These are phyloP conservation scores for Onychomys arenicola DNA, from an alignment of 2,797 vertebrate species.

Conservation along the genomic window DNA sequence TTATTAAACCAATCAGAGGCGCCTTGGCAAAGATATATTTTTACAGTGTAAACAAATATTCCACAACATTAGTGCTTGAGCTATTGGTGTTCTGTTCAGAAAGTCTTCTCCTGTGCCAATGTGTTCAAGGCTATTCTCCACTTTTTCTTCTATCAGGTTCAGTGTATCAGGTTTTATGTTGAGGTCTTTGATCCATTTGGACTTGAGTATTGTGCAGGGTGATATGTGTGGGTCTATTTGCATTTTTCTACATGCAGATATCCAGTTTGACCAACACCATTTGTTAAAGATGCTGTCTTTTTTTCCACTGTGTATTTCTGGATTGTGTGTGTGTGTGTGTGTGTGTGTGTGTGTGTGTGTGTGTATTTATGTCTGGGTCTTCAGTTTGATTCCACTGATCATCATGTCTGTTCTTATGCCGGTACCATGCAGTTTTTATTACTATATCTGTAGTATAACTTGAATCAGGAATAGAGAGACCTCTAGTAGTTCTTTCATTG, in stretches of 20 bases:
- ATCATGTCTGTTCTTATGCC: not conserved
- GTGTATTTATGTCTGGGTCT: not conserved
- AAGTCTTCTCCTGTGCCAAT: not conserved
- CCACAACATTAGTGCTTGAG: not conserved
- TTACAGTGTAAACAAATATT: no score
- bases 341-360: no score
- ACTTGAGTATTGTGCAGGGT: not conserved
- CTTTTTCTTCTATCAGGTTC: not conserved
- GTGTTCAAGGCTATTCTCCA: not conserved
- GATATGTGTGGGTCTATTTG: not conserved
- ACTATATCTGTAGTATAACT: not conserved
- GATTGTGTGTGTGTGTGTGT: no score
- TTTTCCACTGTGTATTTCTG: not conserved
- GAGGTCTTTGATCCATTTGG: no score
- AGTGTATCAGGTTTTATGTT: not conserved
- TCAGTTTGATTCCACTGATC: not conserved
- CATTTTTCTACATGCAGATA: not conserved
- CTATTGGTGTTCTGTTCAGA: not conserved
- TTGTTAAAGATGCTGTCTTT: not conserved
- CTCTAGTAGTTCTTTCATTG: not conserved
- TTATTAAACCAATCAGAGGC: no score
- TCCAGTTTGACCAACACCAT: not conserved
- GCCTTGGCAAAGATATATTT: no score
- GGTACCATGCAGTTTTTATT: not conserved
- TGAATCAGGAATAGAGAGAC: not conserved